Base-by-base conservation (phyloP, 1,140 invertebrate species). In the Drosophila suzukii region DNA sequence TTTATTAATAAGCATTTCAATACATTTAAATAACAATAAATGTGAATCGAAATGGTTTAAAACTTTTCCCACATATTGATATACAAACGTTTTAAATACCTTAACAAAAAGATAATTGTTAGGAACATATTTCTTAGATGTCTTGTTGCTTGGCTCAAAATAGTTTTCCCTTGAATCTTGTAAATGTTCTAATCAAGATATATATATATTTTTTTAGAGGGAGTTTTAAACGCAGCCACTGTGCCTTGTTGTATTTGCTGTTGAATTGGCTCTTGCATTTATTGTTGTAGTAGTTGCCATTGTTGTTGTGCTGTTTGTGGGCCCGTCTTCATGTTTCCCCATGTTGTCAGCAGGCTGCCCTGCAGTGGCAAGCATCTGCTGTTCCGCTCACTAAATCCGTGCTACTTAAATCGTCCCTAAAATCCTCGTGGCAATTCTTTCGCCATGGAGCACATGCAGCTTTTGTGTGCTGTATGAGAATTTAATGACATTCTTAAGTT, bases 401-500 rank as follows among this genome's bases (percentile, higher is more conserved):
- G 84, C 84, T 88, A 88, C 84, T 88, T 88, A 88, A 88, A 88
- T 89, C 88, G 84, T 88, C 84, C 84, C 84, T 88, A 88, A 88
- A 88, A 88, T 88, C 84, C 84, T 88, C 84, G 84, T 88, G 84
- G 84, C 84, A 88, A 88, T 89, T 88, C 84, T 88, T 88, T 88
- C 66, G 74, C 84, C 84, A 89, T 88, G 84, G 76, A 88, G 84
- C 84, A 88, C 84, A 84, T 88, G 84, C 84, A 88, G 84, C 84
- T 88, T 89, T 89, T 89, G 78, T 86, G 76, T 55, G 68, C 80
- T 88, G 84, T 88, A 88, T 88, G 84, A 88, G 84, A 88, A 88
- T 88, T 88, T 88, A 88, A 88, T 88, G 84, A 88, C 84, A 88
- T 88, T 88, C 84, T 88, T 88, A 88, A 88, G 84, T 88, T 88